Evolutionary conservation across 2,888 invertebrate genomes (phyloP).

Genomic region (Listrodromus nycthemerus): DNA sequence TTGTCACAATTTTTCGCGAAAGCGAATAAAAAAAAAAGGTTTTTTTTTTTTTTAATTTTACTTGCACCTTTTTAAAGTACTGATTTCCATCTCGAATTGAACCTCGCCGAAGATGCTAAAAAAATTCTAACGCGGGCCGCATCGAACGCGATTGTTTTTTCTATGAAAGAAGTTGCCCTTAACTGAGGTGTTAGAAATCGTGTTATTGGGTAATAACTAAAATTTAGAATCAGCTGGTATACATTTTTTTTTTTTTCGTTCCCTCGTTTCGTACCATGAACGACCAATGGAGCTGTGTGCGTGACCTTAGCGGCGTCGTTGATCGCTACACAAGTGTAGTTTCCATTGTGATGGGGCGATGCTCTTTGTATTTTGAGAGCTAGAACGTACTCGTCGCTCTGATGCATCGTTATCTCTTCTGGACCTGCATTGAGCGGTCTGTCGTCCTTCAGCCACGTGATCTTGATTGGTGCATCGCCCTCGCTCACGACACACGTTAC

Average conservation of each 20-base stretch:
- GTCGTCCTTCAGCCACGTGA: constrained; percentile 87
- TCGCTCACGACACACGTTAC: constrained; percentile 85
- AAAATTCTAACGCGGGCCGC: too few relatives aligned
- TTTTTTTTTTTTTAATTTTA: too few relatives aligned
- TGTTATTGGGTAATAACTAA: background rate
- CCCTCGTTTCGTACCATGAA: constrained; percentile 83
- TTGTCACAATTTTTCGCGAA: background rate
- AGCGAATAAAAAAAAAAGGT: background rate
- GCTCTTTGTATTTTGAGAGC: constrained; percentile 85
- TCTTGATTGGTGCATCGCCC: constrained; percentile 86
- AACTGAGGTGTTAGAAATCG: background rate
- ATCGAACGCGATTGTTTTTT: background rate
- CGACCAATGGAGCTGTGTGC: constrained; percentile 84
- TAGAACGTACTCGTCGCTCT: constrained; percentile 82
- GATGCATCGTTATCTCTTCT: constrained; percentile 77
- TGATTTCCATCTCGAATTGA: too few relatives aligned
- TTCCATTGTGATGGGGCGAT: constrained; percentile 85
- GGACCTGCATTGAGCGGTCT: constrained; percentile 84
- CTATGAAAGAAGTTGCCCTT: background rate
- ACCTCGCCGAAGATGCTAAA: too few relatives aligned
- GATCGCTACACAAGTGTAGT: constrained; percentile 86
- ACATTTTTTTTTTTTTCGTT: constrained; percentile 9
- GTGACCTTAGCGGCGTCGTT: constrained; percentile 85
- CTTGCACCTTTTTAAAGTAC: too few relatives aligned
- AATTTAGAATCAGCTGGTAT: background rate